Percentiles rank a stretch among this genome's conserved stretches.
Conservation (phyloP, 2,888 invertebrate species). For the Toxonevra muliebris region DNA sequence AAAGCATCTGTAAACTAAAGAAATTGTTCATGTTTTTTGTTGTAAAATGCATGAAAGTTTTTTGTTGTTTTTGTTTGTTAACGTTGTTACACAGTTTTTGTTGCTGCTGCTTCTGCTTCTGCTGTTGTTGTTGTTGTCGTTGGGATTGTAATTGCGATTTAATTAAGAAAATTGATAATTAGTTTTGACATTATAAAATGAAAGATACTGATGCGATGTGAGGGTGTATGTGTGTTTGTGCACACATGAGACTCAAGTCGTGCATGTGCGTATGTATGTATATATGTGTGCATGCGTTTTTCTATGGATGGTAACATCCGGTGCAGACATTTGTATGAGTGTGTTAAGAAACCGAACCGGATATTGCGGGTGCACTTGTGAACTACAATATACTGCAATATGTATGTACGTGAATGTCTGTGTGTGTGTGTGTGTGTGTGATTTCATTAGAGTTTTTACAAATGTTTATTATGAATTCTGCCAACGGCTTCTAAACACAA, state of each 20-base stretch:
- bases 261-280: not conserved
- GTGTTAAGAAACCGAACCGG: constrained; percentile 41
- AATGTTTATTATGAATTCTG: constrained; percentile 7
- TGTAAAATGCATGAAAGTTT: too few relatives aligned
- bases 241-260: not conserved
- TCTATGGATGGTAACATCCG: not conserved
- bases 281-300: not conserved
- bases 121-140: constrained; percentile 23
- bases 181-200: constrained; percentile 48
- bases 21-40: too few relatives aligned
- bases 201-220: constrained; percentile 35
- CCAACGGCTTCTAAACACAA: not conserved
- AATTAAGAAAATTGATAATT: constrained; percentile 57
- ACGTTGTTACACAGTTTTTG: not conserved
- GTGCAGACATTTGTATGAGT: constrained; percentile 22
- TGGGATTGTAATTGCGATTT: constrained; percentile 50
- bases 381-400: constrained; percentile 14
- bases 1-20: too few relatives aligned
- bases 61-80: too few relatives aligned
- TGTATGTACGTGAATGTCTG: not conserved
- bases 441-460: too few relatives aligned
- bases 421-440: not conserved
- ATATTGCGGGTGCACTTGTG: constrained; percentile 41
- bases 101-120: not conserved
- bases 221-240: not conserved